Base-by-base conservation (phyloP, 35 echinoderm and acorn worm genomes). In the Nesometra sesokonis region DNA sequence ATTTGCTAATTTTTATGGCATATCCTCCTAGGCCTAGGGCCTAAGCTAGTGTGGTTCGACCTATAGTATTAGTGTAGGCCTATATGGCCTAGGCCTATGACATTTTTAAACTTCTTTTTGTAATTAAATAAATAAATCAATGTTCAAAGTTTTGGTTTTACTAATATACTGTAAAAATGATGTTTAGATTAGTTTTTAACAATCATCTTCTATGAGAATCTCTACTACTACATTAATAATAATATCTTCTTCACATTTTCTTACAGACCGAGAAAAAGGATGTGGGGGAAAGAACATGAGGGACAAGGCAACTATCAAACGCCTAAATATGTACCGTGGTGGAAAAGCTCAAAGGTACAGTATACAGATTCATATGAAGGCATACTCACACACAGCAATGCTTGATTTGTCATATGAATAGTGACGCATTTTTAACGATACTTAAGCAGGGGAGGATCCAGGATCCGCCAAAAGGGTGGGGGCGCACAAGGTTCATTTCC, bases 211-310 rank as follows among this genome's bases (percentile, higher is more conserved):
- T 35, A 21, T 19, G 33, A 11, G 32, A 76, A 33, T 21, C 11
- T 29, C 36, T 5, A 34, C 34, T 80, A 32, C 8, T 4, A 0
- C 0, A 31, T 34, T 32, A 35, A 80, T 27, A 11, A 30, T 81
- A 8, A 11, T 29, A 43, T 90, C n/a, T 83, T 83, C 57, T 85
- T 84, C 76, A 77, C 76, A 82, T 31, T 47, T 43, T 21, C 11
- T 35, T 84, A 17, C 77, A 97, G 95, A 97, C 83, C 82, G 95
- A 33, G 77, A 80, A 23, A 93, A 91, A 82, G 87, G 87, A 37
- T 78, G 35, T 31, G 87, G 90, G 76, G 95, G 95, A 29, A 86
- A 46, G 35, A 97, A 97, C 87, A 93, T 93, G 89, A 88, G 95
- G 29, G 95, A 97, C 85, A 87, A 84, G 23, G 67, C 89, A 9